Evolutionary conservation across 2,888 invertebrate genomes (phyloP), one percentile per base, ranked within the genome.

Genomic region (Steinernema hermaphroditum): DNA sequence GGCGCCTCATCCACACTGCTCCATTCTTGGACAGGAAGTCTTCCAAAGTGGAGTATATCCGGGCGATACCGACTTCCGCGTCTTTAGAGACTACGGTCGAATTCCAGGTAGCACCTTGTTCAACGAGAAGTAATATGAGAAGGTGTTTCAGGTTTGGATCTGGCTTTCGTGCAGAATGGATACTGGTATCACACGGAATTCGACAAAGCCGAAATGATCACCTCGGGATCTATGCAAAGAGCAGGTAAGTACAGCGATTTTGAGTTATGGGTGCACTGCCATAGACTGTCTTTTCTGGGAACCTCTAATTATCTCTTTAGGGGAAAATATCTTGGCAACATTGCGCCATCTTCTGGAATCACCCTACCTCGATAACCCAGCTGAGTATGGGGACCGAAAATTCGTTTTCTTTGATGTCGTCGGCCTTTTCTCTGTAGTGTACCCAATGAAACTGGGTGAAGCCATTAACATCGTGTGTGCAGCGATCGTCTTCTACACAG

Each of bases 151-250:
- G 93, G 94, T 71, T 88, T 95, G 82, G 94, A 94, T 89, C 92
- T 95, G 87, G 95, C 94, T 32, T 94, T 94, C 91, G 92, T 92
- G 73, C 90, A 92, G 75, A 93, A 94, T 89, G 82, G 94, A 71
- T 94, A 94, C 88, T 92, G 94, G 75, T 95, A 94, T 88, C 94
- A 94, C 88, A 94, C 94, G 70, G 91, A 91, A 86, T 92, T 92
- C 86, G 95, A 96, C 89, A 90, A 91, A 68, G 91, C 92, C 16
- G 90, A 91, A 76, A 91, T 92, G 87, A 92, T 95, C 86, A 92
- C 93, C 49, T 88, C 91, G 69, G 92, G 92, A 70, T 91, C 92
- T 70, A 89, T 94, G 80, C 94, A 95, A 89, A 91, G 93, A 86
- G 93, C 94, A 79, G 94, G 88, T 88, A 79, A 80, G 74, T 44